phyloP scores from a whole-genome alignment of 2,113 vertebrate genomes.

The Ceyx margarethae region DNA sequence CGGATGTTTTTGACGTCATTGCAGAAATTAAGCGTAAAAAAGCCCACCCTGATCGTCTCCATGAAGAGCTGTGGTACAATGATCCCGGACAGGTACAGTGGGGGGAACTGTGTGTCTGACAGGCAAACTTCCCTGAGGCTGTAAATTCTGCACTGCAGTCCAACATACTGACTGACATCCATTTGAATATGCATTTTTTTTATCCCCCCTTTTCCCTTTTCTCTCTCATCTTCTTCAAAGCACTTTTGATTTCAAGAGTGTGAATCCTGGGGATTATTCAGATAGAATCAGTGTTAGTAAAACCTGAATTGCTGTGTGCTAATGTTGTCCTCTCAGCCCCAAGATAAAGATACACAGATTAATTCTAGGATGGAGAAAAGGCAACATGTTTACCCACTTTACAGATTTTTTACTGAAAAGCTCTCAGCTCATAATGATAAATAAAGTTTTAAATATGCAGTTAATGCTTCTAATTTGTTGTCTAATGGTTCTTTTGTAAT shows the following conservation, averaged over 20 bases:
- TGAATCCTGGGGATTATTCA: constrained; percentile 4
- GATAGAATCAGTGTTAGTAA: constrained; percentile 24
- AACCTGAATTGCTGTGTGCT: neutral
- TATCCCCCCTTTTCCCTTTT: neutral
- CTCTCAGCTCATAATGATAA: constrained; percentile 10
- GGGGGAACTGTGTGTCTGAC: neutral
- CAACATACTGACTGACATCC: neutral
- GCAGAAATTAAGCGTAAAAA: constrained; percentile 98
- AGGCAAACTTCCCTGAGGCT: neutral
- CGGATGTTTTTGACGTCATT: constrained; percentile 95
- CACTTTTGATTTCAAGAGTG: neutral
- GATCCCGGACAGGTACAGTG: constrained; percentile 90
- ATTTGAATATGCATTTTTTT: neutral
- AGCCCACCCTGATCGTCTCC: constrained; percentile 95
- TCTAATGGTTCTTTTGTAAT: constrained; percentile 50
- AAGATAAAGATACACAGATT: neutral
- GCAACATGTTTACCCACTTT: neutral
- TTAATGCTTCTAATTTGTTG: constrained; percentile 31
- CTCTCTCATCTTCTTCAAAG: constrained; percentile 7
- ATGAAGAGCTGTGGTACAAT: constrained; percentile 98
- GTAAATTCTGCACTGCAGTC: neutral
- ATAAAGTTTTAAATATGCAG: constrained; percentile 27
- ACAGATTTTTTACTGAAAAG: constrained; percentile 6
- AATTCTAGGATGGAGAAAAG: neutral
- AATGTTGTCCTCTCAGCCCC: neutral